These are phyloP conservation scores for Pongo pygmaeus DNA, from an alignment of 2,113 vertebrate species.

Conservation along the genomic window DNA sequence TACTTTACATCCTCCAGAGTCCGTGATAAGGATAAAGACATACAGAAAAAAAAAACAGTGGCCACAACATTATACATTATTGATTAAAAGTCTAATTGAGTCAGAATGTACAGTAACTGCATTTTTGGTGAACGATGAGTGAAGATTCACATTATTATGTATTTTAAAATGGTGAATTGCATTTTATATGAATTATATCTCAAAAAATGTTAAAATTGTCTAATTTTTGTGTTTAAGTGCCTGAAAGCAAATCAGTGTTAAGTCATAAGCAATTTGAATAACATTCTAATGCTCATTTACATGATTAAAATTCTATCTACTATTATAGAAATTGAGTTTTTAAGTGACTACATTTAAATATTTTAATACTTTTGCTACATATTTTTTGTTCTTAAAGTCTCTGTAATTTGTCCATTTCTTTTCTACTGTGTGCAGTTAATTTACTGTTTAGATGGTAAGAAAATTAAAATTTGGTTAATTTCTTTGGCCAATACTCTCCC, in stretches of 20 bases:
- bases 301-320: not conserved
- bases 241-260: not conserved
- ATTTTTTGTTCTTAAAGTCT: not conserved
- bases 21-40: not conserved
- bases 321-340: not conserved
- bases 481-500: not conserved
- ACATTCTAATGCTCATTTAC: not conserved
- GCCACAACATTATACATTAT: not conserved
- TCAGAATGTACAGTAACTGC: not conserved
- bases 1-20: not conserved
- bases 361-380: not conserved
- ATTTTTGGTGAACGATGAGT: not conserved
- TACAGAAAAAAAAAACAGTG: not conserved
- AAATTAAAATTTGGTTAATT: not conserved
- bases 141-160: not conserved
- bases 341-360: not conserved
- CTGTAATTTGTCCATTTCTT: not conserved
- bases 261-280: not conserved
- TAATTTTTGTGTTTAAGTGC: not conserved
- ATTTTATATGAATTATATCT: not conserved
- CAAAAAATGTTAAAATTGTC: not conserved
- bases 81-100: not conserved
- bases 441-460: not conserved
- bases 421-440: not conserved
- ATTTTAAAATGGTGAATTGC: not conserved